phyloP scores from a whole-genome alignment of 2,113 vertebrate species.

The Oceanites oceanicus region DNA sequence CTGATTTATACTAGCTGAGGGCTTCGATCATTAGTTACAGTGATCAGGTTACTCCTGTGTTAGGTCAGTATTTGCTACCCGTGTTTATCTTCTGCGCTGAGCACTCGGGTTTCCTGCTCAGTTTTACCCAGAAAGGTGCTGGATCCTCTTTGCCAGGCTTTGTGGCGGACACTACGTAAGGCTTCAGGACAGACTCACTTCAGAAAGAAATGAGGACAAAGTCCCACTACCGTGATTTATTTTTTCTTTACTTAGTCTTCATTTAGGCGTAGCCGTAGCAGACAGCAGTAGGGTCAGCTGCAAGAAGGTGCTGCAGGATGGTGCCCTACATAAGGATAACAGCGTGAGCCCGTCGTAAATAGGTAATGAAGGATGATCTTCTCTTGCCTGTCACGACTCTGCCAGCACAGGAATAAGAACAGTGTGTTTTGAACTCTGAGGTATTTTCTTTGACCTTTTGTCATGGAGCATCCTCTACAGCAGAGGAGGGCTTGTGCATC shows the following conservation, averaged over 20 bases:
- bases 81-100: background rate
- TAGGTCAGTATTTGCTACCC: background rate
- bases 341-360: background rate
- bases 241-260: background rate
- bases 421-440: background rate
- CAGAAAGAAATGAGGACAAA: background rate
- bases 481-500: background rate
- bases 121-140: background rate
- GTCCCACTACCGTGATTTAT: background rate
- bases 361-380: background rate
- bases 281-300: background rate
- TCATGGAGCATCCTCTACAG: background rate
- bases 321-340: background rate
- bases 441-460: conserved; percentile 18
- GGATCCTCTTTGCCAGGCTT: background rate
- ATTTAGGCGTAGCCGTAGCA: background rate
- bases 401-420: background rate
- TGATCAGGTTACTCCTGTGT: background rate
- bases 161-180: background rate
- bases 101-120: background rate
- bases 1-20: background rate
- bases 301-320: background rate
- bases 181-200: background rate
- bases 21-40: background rate
- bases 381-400: background rate